These are phyloP conservation scores for Upupa epops DNA, from an alignment of 2,113 vertebrate species.

Conservation along the genomic window DNA sequence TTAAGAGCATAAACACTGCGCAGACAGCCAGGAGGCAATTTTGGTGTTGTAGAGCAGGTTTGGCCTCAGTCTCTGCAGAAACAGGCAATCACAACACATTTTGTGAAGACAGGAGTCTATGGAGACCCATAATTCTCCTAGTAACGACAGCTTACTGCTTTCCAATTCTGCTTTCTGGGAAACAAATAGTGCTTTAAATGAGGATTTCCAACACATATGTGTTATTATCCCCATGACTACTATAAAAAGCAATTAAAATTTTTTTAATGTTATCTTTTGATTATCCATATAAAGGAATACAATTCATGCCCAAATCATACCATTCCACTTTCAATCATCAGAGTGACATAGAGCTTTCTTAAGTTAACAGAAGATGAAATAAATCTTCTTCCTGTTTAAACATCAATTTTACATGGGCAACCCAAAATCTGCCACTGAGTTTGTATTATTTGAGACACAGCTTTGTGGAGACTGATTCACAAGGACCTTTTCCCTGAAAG, in stretches of 20 bases:
- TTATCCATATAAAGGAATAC: neutral
- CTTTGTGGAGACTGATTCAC: neutral
- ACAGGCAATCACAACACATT: neutral
- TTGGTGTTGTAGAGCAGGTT: neutral
- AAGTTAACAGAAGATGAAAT: neutral
- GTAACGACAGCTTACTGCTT: neutral
- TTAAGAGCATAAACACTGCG: neutral
- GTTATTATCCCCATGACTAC: neutral
- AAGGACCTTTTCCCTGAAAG: neutral
- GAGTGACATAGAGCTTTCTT: neutral
- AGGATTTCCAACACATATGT: neutral
- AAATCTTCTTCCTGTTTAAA: neutral
- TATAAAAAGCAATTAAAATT: neutral
- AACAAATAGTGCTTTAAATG: neutral
- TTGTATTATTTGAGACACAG: neutral
- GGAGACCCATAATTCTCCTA: neutral
- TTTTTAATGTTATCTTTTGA: neutral
- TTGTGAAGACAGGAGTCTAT: neutral
- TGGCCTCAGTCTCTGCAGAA: neutral
- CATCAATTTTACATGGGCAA: neutral
- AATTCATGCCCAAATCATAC: neutral
- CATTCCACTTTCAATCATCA: neutral
- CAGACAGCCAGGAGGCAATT: neutral
- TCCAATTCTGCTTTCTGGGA: neutral
- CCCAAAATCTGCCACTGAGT: neutral